These are phyloP conservation scores for Colostygia pectinataria DNA, from an alignment of 2,888 invertebrate genomes.

Conservation along the genomic window DNA sequence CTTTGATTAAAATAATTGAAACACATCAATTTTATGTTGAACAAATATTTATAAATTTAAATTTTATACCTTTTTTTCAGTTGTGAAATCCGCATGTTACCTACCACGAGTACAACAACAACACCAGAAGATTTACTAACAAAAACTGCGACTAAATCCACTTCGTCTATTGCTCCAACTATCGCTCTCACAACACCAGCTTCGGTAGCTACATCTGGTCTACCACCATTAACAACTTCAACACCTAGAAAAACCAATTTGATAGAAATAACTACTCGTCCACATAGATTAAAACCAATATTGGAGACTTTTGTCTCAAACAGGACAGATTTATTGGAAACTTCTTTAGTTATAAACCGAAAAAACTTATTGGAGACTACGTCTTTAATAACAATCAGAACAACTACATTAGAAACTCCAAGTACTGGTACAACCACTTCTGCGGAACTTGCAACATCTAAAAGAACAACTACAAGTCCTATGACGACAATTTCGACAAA, in stretches of 20 bases:
- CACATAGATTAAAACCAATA: constrained; percentile 1
- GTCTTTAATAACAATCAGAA: not conserved
- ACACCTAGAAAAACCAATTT: constrained; percentile 14
- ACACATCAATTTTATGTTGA: too few species aligned
- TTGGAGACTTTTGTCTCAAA: constrained; percentile 1
- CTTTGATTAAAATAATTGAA: too few species aligned
- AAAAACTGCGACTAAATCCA: constrained; percentile 53
- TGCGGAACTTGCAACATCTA: constrained; percentile 10
- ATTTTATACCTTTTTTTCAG: constrained; percentile 52
- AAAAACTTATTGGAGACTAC: not conserved
- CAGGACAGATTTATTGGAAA: constrained; percentile 1
- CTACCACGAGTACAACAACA: constrained; percentile 54
- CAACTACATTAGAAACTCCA: constrained; percentile 7
- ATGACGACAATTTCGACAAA: not conserved
- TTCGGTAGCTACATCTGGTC: constrained; percentile 19
- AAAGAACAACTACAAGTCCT: not conserved
- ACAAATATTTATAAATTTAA: too few species aligned
- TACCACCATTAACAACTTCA: constrained; percentile 20
- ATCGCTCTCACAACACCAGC: constrained; percentile 36
- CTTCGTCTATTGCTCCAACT: constrained; percentile 43
- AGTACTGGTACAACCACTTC: constrained; percentile 5
- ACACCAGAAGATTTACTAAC: constrained; percentile 69
- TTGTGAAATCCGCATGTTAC: constrained; percentile 66
- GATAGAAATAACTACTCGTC: constrained; percentile 9
- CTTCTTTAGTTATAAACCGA: constrained; percentile 4